phyloP scores from a whole-genome alignment of 2,888 invertebrate genomes.

The Cenopis cana region DNA sequence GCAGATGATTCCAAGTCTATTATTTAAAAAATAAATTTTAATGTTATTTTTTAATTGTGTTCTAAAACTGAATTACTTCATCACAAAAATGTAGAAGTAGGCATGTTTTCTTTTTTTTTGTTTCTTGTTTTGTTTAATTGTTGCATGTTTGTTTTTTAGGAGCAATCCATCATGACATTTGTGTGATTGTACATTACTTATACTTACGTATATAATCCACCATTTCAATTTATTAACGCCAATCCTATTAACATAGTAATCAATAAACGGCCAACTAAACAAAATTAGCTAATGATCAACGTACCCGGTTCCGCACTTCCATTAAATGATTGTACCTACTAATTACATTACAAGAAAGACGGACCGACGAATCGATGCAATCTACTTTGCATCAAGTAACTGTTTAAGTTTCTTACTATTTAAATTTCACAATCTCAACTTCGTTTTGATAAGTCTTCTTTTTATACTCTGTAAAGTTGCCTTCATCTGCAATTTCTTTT shows the following conservation, averaged over 20 bases:
- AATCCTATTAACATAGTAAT: slow-evolving; percentile 31
- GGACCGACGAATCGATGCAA: slow-evolving; percentile 5
- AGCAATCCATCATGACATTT: background rate
- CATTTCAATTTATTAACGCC: slow-evolving; percentile 28
- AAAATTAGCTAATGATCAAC: slow-evolving; percentile 41
- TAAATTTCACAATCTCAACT: background rate
- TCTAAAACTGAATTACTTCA: background rate
- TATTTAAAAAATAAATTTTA: too few relatives aligned
- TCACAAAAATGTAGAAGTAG: too few relatives aligned
- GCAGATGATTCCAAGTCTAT: too few relatives aligned
- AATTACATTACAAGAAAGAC: slow-evolving; percentile 33
- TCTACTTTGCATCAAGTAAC: slow-evolving; percentile 10
- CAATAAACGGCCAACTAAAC: slow-evolving; percentile 38
- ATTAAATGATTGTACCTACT: slow-evolving; percentile 37
- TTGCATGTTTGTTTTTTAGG: too few relatives aligned
- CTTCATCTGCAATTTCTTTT: background rate
- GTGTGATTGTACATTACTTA: background rate
- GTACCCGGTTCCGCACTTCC: slow-evolving; percentile 21
- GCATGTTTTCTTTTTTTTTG: too few relatives aligned
- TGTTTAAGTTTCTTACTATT: slow-evolving; percentile 3
- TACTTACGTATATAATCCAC: slow-evolving; percentile 24
- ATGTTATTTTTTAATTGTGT: background rate
- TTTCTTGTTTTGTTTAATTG: too few relatives aligned
- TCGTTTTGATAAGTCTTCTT: slow-evolving; percentile 5
- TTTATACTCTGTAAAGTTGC: too few relatives aligned